phyloP scores from a whole-genome alignment of 2,113 vertebrate species.

The Xiphorhynchus elegans region DNA sequence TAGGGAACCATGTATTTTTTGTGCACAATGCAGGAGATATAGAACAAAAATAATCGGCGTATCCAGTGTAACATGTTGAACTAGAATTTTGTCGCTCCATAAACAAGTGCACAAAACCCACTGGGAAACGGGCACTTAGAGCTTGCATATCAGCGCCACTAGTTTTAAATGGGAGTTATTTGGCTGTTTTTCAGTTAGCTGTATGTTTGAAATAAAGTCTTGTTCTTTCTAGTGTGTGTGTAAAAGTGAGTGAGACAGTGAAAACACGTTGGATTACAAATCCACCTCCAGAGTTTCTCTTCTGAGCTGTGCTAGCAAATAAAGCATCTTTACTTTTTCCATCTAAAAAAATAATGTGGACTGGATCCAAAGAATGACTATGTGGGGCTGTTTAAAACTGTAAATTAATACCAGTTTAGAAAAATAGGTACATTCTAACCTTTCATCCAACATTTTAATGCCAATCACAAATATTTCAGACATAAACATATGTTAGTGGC shows the following conservation, averaged over 20 bases:
- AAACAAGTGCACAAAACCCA: neutral
- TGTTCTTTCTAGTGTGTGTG: neutral
- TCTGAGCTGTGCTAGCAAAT: neutral
- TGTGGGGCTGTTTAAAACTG: fast-evolving
- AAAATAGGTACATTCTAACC: neutral
- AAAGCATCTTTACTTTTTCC: neutral
- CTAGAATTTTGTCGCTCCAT: neutral
- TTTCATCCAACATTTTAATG: neutral
- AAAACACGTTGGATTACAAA: neutral
- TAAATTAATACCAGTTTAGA: neutral
- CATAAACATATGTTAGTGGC: neutral
- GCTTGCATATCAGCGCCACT: neutral
- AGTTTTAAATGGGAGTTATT: neutral
- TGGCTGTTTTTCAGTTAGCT: neutral
- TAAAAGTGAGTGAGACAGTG: fast-evolving
- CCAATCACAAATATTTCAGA: neutral
- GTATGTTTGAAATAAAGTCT: neutral
- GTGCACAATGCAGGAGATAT: neutral
- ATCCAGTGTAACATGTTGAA: neutral
- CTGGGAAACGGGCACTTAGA: neutral
- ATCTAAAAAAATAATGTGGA: neutral
- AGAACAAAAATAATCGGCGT: neutral
- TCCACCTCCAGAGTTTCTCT: neutral
- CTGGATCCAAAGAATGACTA: neutral
- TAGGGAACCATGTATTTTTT: neutral